Base-by-base conservation (phyloP, 2,888 invertebrate genomes). In the Drosophila merina region DNA sequence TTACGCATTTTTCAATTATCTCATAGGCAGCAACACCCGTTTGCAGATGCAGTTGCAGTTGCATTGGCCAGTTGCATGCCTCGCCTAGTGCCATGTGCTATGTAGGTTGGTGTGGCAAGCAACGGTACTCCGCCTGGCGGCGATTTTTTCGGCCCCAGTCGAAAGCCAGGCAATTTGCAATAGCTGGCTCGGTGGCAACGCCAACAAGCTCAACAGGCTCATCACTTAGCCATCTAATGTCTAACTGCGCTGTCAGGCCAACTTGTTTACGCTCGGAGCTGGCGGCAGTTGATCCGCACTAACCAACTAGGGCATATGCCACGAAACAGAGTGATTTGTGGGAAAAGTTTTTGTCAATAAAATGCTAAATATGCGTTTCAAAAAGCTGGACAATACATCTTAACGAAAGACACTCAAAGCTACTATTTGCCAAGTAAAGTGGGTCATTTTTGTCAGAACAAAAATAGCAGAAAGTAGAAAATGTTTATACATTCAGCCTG, bases 41-140 rank as follows among this genome's bases (percentile, higher is more conserved):
- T n/a, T 31, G 20, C 12, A 66, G 57, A 68, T 67, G 75, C 87
- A 87, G 87, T 87, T 67, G 75, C 87, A 87, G 87, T 87, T 87
- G 79, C 57, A 56, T 71, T 76, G 75, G 79, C 63, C 76, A 14
- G 56, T 36, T n/a, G 36, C 12, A 47, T 40, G 40, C 72, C 78
- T 79, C 69, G 79, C 74, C 80, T 72, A 77, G 71, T n/a, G n/a
- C 40, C 73, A 68, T 72, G 58, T 57, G 69, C 70, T 75, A 80
- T 86, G 81, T 81, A 87, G 82, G 82, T 83, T 87, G 82, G 82
- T 83, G 82, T 87, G 82, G 87, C 82, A 83, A 82, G 48, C 87
- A 83, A 83, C 82, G 82, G 82, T 85, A 83, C 75, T 72, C 59
- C 30, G 49, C 51, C 75, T 72, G 69, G 51, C 76, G 76, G 54